These are phyloP conservation scores for Pangasianodon gigas DNA, from an alignment of 2,113 vertebrate genomes.

Conservation along the genomic window DNA sequence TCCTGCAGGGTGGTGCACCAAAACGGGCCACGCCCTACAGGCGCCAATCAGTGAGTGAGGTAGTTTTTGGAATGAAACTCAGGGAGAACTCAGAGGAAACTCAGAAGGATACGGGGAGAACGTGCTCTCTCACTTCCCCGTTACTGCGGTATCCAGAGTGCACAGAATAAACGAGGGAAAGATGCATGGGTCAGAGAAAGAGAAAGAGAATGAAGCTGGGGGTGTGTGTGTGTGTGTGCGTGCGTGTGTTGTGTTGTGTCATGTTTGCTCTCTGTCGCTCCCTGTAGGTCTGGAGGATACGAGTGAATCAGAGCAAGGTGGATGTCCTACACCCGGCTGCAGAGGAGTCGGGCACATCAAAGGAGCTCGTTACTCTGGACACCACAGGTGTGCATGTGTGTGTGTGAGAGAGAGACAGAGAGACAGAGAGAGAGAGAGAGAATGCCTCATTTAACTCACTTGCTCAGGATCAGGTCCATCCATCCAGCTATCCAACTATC, in stretches of 20 bases:
- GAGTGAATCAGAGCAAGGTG: slow-evolving; percentile 79
- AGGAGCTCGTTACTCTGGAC: slow-evolving; percentile 78
- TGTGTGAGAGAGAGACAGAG: neutral
- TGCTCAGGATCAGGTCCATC: neutral
- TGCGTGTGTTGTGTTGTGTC: neutral
- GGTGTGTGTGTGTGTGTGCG: neutral
- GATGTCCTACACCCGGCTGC: slow-evolving; percentile 81
- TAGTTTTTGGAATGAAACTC: neutral
- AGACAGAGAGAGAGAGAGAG: no score
- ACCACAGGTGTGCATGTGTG: slow-evolving; percentile 74
- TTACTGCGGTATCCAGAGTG: slow-evolving; percentile 44
- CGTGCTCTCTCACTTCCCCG: slow-evolving; percentile 6
- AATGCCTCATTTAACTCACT: neutral
- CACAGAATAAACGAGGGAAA: neutral
- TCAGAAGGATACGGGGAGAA: neutral
- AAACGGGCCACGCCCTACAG: slow-evolving; percentile 82
- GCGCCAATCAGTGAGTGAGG: slow-evolving; percentile 80
- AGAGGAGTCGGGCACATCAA: slow-evolving; percentile 83
- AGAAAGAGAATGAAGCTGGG: neutral
- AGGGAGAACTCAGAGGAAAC: neutral
- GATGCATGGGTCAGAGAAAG: neutral
- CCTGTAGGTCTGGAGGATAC: slow-evolving; percentile 76
- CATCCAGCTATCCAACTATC: neutral
- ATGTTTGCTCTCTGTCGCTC: neutral
- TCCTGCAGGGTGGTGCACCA: slow-evolving; percentile 83